Base-by-base conservation (phyloP, 2,113 vertebrate genomes). In the Dromas ardeola region DNA sequence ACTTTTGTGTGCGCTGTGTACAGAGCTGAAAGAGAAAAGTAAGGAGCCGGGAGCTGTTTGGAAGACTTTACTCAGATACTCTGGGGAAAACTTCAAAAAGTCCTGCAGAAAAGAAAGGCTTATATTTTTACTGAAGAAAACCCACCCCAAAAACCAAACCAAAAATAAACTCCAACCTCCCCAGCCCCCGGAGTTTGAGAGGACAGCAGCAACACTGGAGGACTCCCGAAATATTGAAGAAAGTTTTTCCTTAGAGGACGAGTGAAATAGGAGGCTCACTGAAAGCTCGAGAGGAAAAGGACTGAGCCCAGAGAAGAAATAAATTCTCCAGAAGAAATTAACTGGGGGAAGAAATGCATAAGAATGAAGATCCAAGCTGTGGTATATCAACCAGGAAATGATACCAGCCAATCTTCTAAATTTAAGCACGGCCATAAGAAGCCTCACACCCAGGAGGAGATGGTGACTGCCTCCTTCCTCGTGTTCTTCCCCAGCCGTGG, bases 11-110 rank as follows among this genome's bases (percentile, higher is more conserved):
- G 27, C 2, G 1, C 38, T 73, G 30, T 73, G 27, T 69, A 78
- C 34, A 82, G 62, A 69, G 16, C 43, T 87, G 43, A 84, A 84
- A 92, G 87, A 18, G 45, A 91, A 76, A 19, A 56, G 11, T 22
- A 85, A 74, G 80, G 85, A 96, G 36, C 7, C 56, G 85, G 82
- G 58, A 95, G 52, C 13, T 61, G 26, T 72, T 82, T 91, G 55
- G 62, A 89, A 95, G 55, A 50, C n/a, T 96, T 94, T 95, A 70
- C 65, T 73, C 53, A 91, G 38, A 78, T 34, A 88, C 66, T 76
- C 66, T 27, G 40, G 50, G 77, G 80, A 88, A 90, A 95, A 69
- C 45, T 55, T 87, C 4, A 88, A 71, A 90, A 95, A 81, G 69
- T 43, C 26, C 63, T 65, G 8, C 34, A 86, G 63, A 83, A 72